These are phyloP conservation scores for Cebidichthys violaceus DNA, from an alignment of 2,113 vertebrate species.

Conservation along the genomic window DNA sequence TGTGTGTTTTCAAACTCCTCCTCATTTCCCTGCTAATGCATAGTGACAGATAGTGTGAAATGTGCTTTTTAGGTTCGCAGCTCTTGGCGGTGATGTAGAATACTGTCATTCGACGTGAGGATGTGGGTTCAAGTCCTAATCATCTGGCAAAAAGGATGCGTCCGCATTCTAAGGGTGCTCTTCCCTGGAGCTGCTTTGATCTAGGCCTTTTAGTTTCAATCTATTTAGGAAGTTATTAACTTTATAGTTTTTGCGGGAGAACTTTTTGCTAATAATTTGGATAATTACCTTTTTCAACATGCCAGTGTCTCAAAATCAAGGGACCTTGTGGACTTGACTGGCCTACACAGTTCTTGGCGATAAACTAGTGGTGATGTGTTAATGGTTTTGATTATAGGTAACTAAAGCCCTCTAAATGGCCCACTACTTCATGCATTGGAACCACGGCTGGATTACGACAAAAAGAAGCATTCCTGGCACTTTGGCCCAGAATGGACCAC, in stretches of 20 bases:
- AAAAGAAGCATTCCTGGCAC: no score
- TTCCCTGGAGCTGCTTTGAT: background rate
- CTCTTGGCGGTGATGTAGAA: background rate
- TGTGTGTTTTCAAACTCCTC: slow-evolving; percentile 16
- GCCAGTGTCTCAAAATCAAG: background rate
- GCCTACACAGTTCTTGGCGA: background rate
- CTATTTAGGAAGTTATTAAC: background rate
- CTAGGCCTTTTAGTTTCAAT: background rate
- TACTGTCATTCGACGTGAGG: background rate
- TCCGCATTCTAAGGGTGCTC: background rate
- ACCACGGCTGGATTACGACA: background rate
- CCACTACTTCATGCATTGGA: background rate
- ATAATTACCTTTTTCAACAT: background rate
- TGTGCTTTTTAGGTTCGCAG: background rate
- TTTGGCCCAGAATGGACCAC: no score
- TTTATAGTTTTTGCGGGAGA: no score
- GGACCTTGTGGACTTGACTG: background rate
- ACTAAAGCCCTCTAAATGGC: background rate
- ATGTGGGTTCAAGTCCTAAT: background rate
- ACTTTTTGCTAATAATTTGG: background rate
- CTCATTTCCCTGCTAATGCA: slow-evolving; percentile 9
- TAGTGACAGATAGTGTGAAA: background rate
- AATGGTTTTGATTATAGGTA: no score
- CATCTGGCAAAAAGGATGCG: background rate
- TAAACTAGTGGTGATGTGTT: no score